Base-by-base conservation (phyloP, 2,113 vertebrate genomes). In the Eclectus roratus region DNA sequence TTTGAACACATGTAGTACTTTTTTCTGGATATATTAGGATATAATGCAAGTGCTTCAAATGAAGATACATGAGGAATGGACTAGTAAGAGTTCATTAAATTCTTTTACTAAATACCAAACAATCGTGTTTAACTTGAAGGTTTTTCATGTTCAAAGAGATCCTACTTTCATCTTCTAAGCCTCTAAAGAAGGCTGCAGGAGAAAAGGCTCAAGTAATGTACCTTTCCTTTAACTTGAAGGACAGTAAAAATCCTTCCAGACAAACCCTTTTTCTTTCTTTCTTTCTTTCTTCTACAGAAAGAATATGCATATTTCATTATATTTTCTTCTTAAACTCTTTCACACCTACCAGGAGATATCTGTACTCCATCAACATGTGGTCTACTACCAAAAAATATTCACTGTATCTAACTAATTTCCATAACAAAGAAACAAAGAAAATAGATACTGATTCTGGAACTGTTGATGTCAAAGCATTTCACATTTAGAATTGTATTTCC, bases 131-230 rank as follows among this genome's bases (percentile, higher is more conserved):
- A 85, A 76, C 52, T 78, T 76, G 47, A 89, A 84, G 10, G 12
- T 61, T 55, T 55, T 82, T 56, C 41, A 7, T 18, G 37, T 80
- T 91, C 94, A 91, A 84, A 92, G 70, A 80, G n/a, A 53, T 82
- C 49, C n/a, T 41, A 7, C 84, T 96, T 95, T 94, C n/a, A 95
- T 89, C 89, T 89, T 69, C 53, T 53, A 89, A 43, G 63, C n/a
- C 66, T 80, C 80, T 70, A 61, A 91, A 87, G 74, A 53, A 56
- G 52, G 37, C 84, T 85, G 70, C 0, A 4, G 61, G 33, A 94
- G 76, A 56, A 94, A 89, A 85, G 44, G 82, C 53, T 91, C 52
- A 53, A 82, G 29, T 15, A 76, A 74, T 25, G 64, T 41, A 44
- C 56, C 43, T 94, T 77, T 83, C 23, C 17, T 58, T 76, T 31